A percentile compares a stretch with the other conserved stretches of the same genome.
These are phyloP conservation scores for Bombyx huttoni DNA, from an alignment of 2,888 invertebrate genomes.

Conservation along the genomic window DNA sequence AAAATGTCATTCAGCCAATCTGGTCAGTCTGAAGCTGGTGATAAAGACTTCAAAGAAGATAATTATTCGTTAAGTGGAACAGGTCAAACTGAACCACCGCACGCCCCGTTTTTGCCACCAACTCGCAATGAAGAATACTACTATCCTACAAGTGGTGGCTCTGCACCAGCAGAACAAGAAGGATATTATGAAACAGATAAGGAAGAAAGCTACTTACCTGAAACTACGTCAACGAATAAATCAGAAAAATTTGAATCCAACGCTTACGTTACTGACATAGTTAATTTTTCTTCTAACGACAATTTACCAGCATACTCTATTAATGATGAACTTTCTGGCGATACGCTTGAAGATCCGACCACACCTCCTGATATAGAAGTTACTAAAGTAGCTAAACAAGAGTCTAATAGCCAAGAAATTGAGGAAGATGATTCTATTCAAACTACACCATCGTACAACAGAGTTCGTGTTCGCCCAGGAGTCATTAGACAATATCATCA, in stretches of 20 bases:
- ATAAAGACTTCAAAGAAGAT: conserved; percentile 30
- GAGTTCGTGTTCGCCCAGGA: conserved; percentile 55
- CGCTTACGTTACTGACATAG: conserved; percentile 29
- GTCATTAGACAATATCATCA: conserved; percentile 53
- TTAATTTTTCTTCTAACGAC: conserved; percentile 29
- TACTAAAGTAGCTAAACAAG: conserved; percentile 19
- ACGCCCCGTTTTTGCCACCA: conserved; percentile 27
- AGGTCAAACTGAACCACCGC: conserved; percentile 32
- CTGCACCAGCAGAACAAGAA: conserved; percentile 29
- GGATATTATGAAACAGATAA: conserved; percentile 28
- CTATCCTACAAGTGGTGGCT: conserved; percentile 35
- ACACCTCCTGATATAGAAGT: conserved; percentile 22
- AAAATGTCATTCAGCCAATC: conserved; percentile 38
- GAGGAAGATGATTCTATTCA: conserved; percentile 46
- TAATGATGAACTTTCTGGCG: conserved; percentile 26
- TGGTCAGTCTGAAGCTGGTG: conserved; percentile 11
- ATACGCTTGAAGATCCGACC: conserved; percentile 29
- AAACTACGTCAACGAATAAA: conserved; percentile 29
- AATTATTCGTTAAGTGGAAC: conserved; percentile 24
- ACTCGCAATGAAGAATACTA: conserved; percentile 32
- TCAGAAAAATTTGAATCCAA: conserved; percentile 21
- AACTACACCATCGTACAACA: conserved; percentile 58
- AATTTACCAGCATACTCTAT: conserved; percentile 26
- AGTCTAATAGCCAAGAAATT: conserved; percentile 22
- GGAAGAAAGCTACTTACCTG: conserved; percentile 26